These are phyloP conservation scores for Sesia bembeciformis DNA, from an alignment of 2,888 invertebrate species.

Conservation along the genomic window DNA sequence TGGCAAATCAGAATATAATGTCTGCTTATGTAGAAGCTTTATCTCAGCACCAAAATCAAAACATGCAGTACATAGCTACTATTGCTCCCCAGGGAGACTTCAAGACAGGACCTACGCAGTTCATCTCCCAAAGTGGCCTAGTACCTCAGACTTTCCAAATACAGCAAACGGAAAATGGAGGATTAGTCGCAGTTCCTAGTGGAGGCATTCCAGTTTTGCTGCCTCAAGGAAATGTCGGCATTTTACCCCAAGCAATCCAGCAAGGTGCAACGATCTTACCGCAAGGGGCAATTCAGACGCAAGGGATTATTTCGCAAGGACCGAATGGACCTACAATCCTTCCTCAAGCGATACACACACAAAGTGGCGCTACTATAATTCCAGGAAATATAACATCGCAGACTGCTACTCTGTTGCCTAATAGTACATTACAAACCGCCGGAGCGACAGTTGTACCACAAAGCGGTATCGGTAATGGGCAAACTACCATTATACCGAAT, in stretches of 20 bases:
- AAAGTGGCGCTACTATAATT: conserved; percentile 77
- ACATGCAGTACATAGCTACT: conserved; percentile 84
- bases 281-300: conserved; percentile 70
- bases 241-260: conserved; percentile 64
- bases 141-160: conserved; percentile 76
- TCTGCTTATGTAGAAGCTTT: conserved; percentile 80
- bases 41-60: conserved; percentile 80
- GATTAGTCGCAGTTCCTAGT: conserved; percentile 75
- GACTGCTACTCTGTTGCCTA: conserved; percentile 51
- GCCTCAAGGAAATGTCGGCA: conserved; percentile 69
- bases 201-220: conserved; percentile 72
- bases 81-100: conserved; percentile 77
- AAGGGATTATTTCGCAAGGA: conserved; percentile 67
- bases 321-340: conserved; percentile 76
- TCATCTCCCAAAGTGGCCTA: conserved; percentile 68
- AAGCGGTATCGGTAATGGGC: conserved; percentile 65
- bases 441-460: conserved; percentile 61
- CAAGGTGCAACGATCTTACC: conserved; percentile 75
- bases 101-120: conserved; percentile 71
- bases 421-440: conserved; percentile 51
- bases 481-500: conserved; percentile 65
- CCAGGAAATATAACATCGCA: conserved; percentile 63
- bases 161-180: conserved; percentile 76
- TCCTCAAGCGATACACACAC: conserved; percentile 73
- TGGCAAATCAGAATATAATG: conserved; percentile 74